phyloP scores from a whole-genome alignment of 2,113 vertebrate genomes.

The Canis aureus region DNA sequence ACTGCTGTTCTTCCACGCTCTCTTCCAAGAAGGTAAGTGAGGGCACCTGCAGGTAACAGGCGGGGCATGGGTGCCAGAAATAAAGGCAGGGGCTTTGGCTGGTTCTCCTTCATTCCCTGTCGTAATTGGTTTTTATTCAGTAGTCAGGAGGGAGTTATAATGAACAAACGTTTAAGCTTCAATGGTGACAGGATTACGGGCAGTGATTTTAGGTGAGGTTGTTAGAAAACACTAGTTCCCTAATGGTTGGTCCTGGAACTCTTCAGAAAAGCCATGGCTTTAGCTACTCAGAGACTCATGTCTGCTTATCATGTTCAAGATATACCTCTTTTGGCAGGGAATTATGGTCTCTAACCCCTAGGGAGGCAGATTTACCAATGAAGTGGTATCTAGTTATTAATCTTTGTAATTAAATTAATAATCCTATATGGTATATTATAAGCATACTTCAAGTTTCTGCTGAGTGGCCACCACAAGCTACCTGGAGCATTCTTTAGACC shows the following conservation, averaged over 20 bases:
- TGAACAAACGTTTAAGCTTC: background rate
- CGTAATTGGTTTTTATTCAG: background rate
- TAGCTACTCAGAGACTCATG: background rate
- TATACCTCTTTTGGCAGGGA: background rate
- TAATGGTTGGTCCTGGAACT: background rate
- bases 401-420: background rate
- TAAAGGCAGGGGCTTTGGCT: background rate
- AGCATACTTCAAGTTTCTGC: background rate
- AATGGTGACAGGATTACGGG: background rate
- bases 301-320: background rate
- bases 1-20: slow-evolving; percentile 98
- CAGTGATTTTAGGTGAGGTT: background rate
- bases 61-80: no score
- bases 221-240: background rate
- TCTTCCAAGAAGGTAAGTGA: slow-evolving; percentile 96
- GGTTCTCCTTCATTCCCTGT: background rate
- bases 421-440: rapidly evolving
- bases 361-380: background rate
- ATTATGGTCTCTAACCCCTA: background rate
- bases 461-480: background rate
- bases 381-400: background rate
- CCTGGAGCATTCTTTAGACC: background rate
- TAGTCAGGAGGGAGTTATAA: background rate
- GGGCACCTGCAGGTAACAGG: rapidly evolving
- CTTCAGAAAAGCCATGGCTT: background rate